Conservation (phyloP, 2,888 invertebrate genomes). For the Drosophila infuscata region DNA sequence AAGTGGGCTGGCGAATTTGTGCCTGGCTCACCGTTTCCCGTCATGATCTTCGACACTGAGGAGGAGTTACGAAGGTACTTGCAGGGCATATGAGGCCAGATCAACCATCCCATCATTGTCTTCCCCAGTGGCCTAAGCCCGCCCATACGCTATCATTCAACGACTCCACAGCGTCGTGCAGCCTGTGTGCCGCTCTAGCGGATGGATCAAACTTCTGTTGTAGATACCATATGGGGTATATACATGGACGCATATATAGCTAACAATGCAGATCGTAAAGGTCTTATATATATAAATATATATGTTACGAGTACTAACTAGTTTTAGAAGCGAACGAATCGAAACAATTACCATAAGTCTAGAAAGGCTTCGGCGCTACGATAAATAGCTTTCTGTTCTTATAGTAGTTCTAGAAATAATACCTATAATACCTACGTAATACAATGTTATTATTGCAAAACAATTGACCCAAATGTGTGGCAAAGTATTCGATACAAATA, state of each 20-base stretch:
- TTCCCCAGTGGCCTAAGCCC: constrained; percentile 78
- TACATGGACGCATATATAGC: constrained; percentile 7
- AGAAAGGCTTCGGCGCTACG: constrained; percentile 42
- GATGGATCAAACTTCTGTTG: constrained; percentile 7
- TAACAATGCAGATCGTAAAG: constrained; percentile 12
- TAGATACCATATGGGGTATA: constrained; percentile 5
- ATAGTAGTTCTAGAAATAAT: constrained; percentile 50
- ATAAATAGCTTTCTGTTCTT: constrained; percentile 58
- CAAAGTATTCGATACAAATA: constrained; percentile 57
- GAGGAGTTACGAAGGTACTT: constrained; percentile 94
- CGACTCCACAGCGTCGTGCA: constrained; percentile 36
- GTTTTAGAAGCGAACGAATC: constrained; percentile 39
- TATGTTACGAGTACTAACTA: constrained; percentile 46
- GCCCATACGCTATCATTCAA: constrained; percentile 47
- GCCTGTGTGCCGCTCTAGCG: constrained; percentile 54
- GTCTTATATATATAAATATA: constrained; percentile 7
- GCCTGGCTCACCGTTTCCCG: constrained; percentile 99
- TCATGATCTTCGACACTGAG: constrained; percentile 99
- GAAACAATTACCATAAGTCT: constrained; percentile 27
- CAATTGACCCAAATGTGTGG: constrained; percentile 32
- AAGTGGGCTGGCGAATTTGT: constrained; percentile 99
- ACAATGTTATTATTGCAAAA: constrained; percentile 47
- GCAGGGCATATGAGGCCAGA: constrained; percentile 84
- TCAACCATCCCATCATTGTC: constrained; percentile 80
- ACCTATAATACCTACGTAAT: constrained; percentile 40